Percentiles rank a stretch among this genome's conserved stretches.
phyloP scores from a whole-genome alignment of 2,797 vertebrate genomes.

The Clarias pachynema region DNA sequence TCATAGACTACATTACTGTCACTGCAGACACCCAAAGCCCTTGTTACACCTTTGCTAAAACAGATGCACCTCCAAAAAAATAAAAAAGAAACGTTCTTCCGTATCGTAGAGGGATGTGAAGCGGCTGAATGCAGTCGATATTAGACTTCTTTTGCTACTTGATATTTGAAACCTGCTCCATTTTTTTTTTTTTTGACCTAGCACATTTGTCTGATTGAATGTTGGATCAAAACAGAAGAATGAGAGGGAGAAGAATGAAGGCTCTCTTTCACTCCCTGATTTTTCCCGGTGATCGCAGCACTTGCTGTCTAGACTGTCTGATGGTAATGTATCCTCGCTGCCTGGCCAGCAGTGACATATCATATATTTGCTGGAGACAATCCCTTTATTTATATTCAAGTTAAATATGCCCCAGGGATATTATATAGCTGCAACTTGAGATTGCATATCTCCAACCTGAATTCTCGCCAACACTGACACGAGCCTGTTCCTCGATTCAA shows the following conservation, averaged over 20 bases:
- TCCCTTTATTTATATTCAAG: slow-evolving; percentile 78
- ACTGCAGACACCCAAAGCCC: slow-evolving; percentile 10
- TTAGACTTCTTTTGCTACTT: not conserved
- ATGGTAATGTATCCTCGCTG: slow-evolving; percentile 73
- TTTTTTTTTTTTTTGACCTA: not conserved
- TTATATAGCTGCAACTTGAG: slow-evolving; percentile 59
- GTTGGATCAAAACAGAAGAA: slow-evolving; percentile 40
- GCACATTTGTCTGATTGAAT: slow-evolving; percentile 23
- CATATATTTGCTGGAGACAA: slow-evolving; percentile 79
- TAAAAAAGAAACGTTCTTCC: not conserved
- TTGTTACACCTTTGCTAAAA: slow-evolving; percentile 7
- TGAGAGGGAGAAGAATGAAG: slow-evolving; percentile 41
- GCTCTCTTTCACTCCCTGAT: slow-evolving; percentile 25
- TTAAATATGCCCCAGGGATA: slow-evolving; percentile 79
- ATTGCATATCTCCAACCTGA: slow-evolving; percentile 75
- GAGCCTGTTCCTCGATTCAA: slow-evolving; percentile 75
- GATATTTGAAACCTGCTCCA: slow-evolving; percentile 24
- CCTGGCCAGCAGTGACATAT: slow-evolving; percentile 74
- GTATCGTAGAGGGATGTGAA: not conserved
- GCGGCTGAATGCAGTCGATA: not conserved
- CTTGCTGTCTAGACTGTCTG: slow-evolving; percentile 72
- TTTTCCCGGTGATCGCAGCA: slow-evolving; percentile 59
- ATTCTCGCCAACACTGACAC: slow-evolving; percentile 74
- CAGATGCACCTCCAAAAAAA: not conserved
- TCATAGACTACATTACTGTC: slow-evolving; percentile 77